These are phyloP conservation scores for Rissa tridactyla DNA, from an alignment of 2,113 vertebrate species.

Conservation along the genomic window DNA sequence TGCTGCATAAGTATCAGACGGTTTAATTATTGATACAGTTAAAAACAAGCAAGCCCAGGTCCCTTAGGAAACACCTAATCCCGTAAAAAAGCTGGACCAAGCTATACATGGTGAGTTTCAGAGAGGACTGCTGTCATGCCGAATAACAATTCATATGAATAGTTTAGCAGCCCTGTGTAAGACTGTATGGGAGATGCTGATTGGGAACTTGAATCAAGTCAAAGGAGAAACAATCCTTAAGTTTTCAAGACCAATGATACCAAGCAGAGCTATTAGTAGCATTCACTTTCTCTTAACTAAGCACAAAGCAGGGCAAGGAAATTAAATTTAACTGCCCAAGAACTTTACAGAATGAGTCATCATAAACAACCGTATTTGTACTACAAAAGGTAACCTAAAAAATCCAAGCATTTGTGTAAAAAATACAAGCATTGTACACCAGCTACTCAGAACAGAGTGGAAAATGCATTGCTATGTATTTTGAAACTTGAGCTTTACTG, in stretches of 20 bases:
- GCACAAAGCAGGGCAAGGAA: background rate
- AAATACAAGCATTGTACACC: background rate
- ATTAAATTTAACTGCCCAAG: background rate
- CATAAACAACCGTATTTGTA: background rate
- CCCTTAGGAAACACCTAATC: background rate
- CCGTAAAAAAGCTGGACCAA: background rate
- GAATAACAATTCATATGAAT: background rate
- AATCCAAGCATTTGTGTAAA: background rate
- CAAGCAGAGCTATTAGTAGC: background rate
- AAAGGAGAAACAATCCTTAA: background rate
- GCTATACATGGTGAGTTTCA: background rate
- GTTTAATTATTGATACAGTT: background rate
- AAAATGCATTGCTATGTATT: background rate
- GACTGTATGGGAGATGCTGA: background rate
- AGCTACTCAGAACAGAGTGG: background rate
- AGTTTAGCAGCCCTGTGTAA: background rate
- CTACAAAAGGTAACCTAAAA: background rate
- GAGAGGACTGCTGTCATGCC: background rate
- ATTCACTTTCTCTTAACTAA: background rate
- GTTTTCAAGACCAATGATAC: background rate
- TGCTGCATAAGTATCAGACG: background rate
- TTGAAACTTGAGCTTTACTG: background rate
- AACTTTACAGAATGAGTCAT: background rate
- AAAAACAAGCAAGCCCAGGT: background rate
- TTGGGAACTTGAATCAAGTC: background rate